Evolutionary conservation across 2,797 vertebrate species (phyloP).

Genomic region (Notamacropus eugenii): DNA sequence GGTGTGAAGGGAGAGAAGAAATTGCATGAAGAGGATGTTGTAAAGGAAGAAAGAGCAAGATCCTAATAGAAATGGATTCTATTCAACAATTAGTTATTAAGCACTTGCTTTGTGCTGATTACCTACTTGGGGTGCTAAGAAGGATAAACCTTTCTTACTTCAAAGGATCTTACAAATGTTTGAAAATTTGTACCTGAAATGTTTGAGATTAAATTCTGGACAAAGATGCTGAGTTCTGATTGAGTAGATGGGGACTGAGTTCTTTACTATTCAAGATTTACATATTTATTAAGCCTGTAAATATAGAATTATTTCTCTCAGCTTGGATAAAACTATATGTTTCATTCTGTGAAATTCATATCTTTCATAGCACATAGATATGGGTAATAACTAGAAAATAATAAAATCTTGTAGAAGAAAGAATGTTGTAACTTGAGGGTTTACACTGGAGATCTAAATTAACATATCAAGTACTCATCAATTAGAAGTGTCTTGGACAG

Average conservation of each 20-base stretch:
- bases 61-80: background rate
- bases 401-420: background rate
- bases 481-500: conserved; percentile 20
- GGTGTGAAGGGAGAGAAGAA: background rate
- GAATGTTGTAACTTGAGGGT: background rate
- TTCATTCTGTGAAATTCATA: background rate
- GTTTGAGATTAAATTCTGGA: background rate
- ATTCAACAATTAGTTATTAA: background rate
- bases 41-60: background rate
- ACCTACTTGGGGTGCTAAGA: background rate
- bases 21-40: background rate
- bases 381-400: conserved; percentile 21
- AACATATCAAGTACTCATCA: background rate
- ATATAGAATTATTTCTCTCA: background rate
- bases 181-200: background rate
- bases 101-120: background rate
- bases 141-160: background rate
- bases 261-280: background rate
- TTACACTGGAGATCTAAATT: conserved; percentile 18
- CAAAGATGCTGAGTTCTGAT: background rate
- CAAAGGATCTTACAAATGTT: background rate
- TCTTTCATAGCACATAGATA: background rate
- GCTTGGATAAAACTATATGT: background rate
- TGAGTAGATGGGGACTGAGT: background rate
- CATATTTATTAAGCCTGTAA: background rate